Base-by-base conservation (phyloP, 2,113 vertebrate species). In the Lasiurus cinereus region DNA sequence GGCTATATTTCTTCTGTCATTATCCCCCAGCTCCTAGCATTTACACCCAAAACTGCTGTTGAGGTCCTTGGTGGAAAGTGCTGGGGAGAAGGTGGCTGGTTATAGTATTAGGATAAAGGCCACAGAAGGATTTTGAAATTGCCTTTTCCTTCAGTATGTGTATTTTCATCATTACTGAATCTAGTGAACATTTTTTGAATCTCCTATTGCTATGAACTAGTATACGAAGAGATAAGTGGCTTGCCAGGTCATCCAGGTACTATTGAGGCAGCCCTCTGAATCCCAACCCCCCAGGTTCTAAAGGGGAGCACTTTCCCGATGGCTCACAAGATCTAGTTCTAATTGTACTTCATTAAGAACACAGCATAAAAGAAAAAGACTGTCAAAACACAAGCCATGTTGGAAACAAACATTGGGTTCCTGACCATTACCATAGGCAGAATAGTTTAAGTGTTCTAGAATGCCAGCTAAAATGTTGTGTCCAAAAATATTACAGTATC, bases 261-360 rank as follows among this genome's bases (percentile, higher is more conserved):
- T 29, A 5, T 24, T 27, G 21, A 69, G 66, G 48, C 56, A 52
- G 89, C 31, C 1, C 29, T 82, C n/a, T 29, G n/a, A 31, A 13
- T 16, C 54, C 54, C 24, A 0, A 14, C 16, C 15, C 19, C 13
- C 36, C 2, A 5, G 10, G 19, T 10, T 5, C 50, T 46, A 48
- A 88, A 43, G 54, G 27, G 46, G 90, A 67, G 10, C 13, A 13
- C n/a, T 50, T 93, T 80, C 39, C 64, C 7, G 0, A 12, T 11
- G 31, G 52, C 76, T 86, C 56, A 31, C 5, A 22, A 90, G 66
- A 27, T 36, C 21, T 19, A 16, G 10, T 73, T 92, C 64, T 7
- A 18, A 52, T 87, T 67, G 91, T 33, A 83, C n/a, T 14, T 92
- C 48, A 72, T 87, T 73, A 50, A 85, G 91, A 64, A 19, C 48